These are phyloP conservation scores for Theristicus caerulescens DNA, from an alignment of 2,113 vertebrate genomes.

Conservation along the genomic window DNA sequence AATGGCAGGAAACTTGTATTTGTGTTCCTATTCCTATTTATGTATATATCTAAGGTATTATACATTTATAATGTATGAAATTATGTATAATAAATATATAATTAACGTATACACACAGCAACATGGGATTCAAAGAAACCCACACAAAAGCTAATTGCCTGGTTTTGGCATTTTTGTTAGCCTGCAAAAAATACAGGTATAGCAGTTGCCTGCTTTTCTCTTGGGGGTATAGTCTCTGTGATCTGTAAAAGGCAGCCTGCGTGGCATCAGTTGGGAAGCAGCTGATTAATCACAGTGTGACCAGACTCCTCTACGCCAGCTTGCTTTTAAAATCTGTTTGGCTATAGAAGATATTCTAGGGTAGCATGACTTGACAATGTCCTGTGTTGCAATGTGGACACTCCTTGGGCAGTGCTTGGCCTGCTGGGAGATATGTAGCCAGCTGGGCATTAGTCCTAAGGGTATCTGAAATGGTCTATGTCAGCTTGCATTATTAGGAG, in stretches of 20 bases:
- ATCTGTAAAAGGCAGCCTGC: background rate
- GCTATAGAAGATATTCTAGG: background rate
- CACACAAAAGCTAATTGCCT: background rate
- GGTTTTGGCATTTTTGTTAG: background rate
- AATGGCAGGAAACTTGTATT: background rate
- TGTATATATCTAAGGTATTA: background rate
- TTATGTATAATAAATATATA: background rate
- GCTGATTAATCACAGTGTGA: background rate
- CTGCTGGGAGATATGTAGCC: background rate
- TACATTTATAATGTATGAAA: background rate
- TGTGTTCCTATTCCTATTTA: background rate
- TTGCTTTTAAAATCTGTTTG: background rate
- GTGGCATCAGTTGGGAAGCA: background rate
- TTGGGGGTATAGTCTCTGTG: background rate
- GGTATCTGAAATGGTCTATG: background rate
- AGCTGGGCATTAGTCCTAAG: background rate
- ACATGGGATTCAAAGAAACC: background rate
- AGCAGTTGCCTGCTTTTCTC: background rate
- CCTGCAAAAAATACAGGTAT: background rate
- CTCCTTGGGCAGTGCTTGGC: background rate
- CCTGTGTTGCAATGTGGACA: background rate
- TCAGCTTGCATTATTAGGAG: background rate
- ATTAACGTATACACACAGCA: background rate
- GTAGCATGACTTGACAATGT: background rate
- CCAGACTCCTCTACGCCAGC: background rate